A percentile compares a stretch with the other conserved stretches of the same genome.
Evolutionary conservation across 2,797 vertebrate species (phyloP).

Genomic region (Phataginus tricuspis): DNA sequence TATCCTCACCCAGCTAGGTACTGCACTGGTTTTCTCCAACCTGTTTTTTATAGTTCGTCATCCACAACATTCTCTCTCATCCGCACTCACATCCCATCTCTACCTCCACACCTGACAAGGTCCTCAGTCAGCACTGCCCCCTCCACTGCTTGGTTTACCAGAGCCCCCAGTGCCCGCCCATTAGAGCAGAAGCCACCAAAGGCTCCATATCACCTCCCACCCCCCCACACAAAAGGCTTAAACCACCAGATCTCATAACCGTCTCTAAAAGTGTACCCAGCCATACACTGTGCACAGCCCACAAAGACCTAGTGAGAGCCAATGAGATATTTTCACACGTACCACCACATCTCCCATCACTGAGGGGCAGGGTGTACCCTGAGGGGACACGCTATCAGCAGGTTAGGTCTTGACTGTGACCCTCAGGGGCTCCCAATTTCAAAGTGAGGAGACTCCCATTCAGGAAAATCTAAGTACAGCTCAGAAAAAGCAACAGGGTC

Average conservation of each 20-base stretch:
- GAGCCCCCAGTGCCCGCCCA: not conserved
- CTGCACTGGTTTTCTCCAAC: slow-evolving; percentile 16
- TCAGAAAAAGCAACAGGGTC: slow-evolving; percentile 4
- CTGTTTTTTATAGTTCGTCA: not conserved
- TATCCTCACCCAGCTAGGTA: not conserved
- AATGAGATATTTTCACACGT: not conserved
- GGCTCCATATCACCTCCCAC: not conserved
- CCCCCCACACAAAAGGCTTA: not conserved
- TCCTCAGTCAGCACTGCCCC: not conserved
- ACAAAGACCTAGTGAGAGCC: slow-evolving; percentile 9
- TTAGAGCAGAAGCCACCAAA: not conserved
- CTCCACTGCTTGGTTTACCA: not conserved
- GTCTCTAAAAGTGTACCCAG: not conserved
- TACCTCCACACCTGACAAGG: not conserved
- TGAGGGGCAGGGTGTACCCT: not conserved
- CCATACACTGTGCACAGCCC: not conserved
- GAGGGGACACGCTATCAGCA: not conserved
- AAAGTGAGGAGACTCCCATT: slow-evolving; percentile 53
- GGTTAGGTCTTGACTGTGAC: slow-evolving; percentile 13
- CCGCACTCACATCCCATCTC: not conserved
- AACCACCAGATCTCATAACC: not conserved
- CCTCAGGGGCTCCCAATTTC: slow-evolving; percentile 1
- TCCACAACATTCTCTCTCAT: not conserved
- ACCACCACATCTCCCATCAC: not conserved
- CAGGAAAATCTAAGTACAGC: slow-evolving; percentile 16